phyloP scores from a whole-genome alignment of 2,888 invertebrate genomes.

The Plebejus anna region DNA sequence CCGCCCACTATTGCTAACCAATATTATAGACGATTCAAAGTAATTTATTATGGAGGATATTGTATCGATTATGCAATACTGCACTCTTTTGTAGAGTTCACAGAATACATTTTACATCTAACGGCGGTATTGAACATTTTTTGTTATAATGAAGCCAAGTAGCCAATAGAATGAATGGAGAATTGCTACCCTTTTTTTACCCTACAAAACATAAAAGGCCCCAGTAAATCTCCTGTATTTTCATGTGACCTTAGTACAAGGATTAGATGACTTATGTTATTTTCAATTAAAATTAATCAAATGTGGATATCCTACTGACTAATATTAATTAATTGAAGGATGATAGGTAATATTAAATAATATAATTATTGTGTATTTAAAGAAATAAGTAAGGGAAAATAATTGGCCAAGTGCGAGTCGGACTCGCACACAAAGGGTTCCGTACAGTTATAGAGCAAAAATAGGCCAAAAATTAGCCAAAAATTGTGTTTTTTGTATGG shows the following conservation, averaged over 20 bases:
- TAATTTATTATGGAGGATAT: not conserved
- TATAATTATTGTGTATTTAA: too few relatives aligned
- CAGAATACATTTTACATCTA: not conserved
- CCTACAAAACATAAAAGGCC: slow-evolving; percentile 26
- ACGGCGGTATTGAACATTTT: not conserved
- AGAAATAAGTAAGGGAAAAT: too few relatives aligned
- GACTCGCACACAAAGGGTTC: too few relatives aligned
- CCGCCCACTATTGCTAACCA: not conserved
- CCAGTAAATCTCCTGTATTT: slow-evolving; percentile 22
- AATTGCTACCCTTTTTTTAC: slow-evolving; percentile 12
- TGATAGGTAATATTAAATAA: too few relatives aligned
- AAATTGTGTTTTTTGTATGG: too few relatives aligned
- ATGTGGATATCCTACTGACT: too few relatives aligned
- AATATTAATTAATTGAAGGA: too few relatives aligned
- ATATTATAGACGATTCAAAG: slow-evolving; percentile 1
- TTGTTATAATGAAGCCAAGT: not conserved
- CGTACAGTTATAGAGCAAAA: too few relatives aligned
- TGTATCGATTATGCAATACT: not conserved
- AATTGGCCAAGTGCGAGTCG: too few relatives aligned
- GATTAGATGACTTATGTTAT: slow-evolving; percentile 29
- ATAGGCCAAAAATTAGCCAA: too few relatives aligned
- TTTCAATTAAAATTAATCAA: slow-evolving; percentile 1
- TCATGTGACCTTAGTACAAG: slow-evolving; percentile 29
- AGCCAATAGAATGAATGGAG: slow-evolving; percentile 20
- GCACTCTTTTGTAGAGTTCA: not conserved